A percentile compares a stretch with the other conserved stretches of the same genome.
Conservation (phyloP, 2,113 vertebrate species). For the Caretta caretta region DNA sequence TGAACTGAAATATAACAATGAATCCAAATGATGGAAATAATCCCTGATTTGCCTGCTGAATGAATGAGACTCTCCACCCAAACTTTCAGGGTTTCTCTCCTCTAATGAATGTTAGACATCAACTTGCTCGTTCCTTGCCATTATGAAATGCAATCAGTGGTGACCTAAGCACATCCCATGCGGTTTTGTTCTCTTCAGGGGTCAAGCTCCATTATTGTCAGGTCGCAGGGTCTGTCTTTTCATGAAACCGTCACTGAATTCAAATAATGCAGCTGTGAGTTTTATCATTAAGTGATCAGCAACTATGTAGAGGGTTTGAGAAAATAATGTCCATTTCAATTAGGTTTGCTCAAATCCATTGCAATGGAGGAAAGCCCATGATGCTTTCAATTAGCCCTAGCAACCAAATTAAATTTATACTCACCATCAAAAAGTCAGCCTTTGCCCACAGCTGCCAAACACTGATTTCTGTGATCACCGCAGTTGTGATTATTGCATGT, state of each 20-base stretch:
- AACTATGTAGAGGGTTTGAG: not conserved
- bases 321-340: slow-evolving; percentile 35
- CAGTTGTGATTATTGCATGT: not conserved
- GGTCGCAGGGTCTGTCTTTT: not conserved
- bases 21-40: not conserved
- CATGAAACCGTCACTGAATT: fast-evolving
- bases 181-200: fast-evolving
- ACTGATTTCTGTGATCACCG: not conserved
- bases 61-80: not conserved
- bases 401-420: slow-evolving; percentile 57
- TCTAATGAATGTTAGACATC: fast-evolving
- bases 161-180: fast-evolving
- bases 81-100: not conserved
- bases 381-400: slow-evolving; percentile 42
- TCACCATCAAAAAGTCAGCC: not conserved
- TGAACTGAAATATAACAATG: not conserved
- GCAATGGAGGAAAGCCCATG: not conserved
- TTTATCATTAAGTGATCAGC: not conserved
- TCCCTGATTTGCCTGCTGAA: not conserved
- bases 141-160: not conserved
- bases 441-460: not conserved
- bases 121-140: not conserved
- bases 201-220: fast-evolving
- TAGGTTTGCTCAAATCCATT: slow-evolving; percentile 35
- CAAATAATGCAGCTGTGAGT: not conserved